Percentiles rank a stretch among this genome's conserved stretches.
Evolutionary conservation across 92 coral and sea anemone genomes (phyloP).

Genomic region (Epizoanthus stellaris): DNA sequence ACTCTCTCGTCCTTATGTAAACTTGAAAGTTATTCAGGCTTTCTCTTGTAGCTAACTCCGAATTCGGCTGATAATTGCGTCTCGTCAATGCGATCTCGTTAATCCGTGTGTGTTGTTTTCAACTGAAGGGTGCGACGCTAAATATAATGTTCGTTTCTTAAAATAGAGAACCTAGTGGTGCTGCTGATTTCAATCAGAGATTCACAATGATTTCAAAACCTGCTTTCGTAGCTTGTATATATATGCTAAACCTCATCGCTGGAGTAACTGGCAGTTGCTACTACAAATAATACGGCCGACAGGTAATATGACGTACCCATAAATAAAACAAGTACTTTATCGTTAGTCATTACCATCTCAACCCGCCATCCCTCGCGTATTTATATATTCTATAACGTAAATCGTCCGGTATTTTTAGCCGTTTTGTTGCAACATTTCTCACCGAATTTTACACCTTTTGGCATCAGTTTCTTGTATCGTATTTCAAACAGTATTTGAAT

Average conservation of each 20-base stretch:
- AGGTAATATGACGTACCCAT: slow-evolving; percentile 29
- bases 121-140: neutral
- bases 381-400: neutral
- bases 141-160: neutral
- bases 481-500: neutral
- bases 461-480: neutral
- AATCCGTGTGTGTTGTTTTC: too few relatives aligned
- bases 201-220: neutral
- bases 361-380: neutral
- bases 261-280: neutral
- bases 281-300: slow-evolving; percentile 5
- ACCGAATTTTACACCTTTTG: neutral
- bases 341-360: neutral
- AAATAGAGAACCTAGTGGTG: neutral
- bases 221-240: slow-evolving; percentile 11
- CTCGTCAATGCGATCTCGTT: neutral
- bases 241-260: neutral
- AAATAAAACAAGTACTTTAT: slow-evolving; percentile 14
- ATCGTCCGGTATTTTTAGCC: neutral
- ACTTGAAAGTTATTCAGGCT: neutral
- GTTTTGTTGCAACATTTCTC: neutral
- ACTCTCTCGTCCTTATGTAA: neutral
- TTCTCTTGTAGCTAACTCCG: neutral
- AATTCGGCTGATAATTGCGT: too few relatives aligned
- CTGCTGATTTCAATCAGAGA: too few relatives aligned